Conservation (phyloP, 2,888 invertebrate genomes). For the Philhelius pedissequus region DNA sequence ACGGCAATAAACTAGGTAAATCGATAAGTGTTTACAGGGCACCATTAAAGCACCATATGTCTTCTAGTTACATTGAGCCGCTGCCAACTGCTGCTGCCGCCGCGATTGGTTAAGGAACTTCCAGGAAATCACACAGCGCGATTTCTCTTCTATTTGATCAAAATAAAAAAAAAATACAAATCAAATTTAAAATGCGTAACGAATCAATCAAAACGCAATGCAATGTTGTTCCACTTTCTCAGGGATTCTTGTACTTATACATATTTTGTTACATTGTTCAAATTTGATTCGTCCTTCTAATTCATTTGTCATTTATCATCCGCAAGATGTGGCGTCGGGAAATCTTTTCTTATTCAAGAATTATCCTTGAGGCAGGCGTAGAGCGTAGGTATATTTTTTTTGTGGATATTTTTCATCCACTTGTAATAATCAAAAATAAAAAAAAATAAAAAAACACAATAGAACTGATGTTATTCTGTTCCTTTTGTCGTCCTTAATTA, state of each 20-base stretch:
- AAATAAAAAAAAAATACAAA: not conserved
- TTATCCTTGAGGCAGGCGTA: slow-evolving; percentile 33
- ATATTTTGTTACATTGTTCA: slow-evolving; percentile 14
- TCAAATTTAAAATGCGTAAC: slow-evolving; percentile 44
- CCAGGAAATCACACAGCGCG: slow-evolving; percentile 38
- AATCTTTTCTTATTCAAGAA: slow-evolving; percentile 6
- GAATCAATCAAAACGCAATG: slow-evolving; percentile 63
- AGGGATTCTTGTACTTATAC: not conserved
- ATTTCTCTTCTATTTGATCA: not conserved
- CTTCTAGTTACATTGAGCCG: not conserved
- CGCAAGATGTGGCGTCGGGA: slow-evolving; percentile 40
- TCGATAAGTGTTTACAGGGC: slow-evolving; percentile 42
- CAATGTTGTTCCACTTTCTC: slow-evolving; percentile 55
- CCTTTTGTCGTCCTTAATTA: slow-evolving; percentile 47
- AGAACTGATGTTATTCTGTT: slow-evolving; percentile 34
- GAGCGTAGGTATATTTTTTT: slow-evolving; percentile 21
- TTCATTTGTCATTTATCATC: slow-evolving; percentile 64
- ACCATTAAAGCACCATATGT: slow-evolving; percentile 47
- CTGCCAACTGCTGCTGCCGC: too few relatives aligned
- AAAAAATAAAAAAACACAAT: slow-evolving; percentile 34
- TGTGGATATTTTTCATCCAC: slow-evolving; percentile 66
- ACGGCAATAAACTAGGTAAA: slow-evolving; percentile 37
- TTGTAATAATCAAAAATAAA: slow-evolving; percentile 55
- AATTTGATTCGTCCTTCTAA: slow-evolving; percentile 47
- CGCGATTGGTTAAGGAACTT: not conserved